Conservation (phyloP, 1,140 invertebrate genomes). For the Aphis craccivora region DNA sequence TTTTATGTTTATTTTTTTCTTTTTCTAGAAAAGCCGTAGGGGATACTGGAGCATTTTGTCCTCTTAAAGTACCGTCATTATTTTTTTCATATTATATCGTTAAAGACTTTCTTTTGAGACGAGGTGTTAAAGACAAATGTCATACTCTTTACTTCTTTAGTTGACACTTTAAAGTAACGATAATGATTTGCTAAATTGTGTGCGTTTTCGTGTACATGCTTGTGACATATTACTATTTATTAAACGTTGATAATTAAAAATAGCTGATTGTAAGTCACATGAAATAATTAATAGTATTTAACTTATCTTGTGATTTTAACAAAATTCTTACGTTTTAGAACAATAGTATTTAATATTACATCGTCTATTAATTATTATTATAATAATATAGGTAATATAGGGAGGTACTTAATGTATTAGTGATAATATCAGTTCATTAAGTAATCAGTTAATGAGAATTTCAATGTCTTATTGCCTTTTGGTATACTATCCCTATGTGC, state of each 20-base stretch:
- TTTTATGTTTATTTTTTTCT: neutral
- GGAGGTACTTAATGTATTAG: neutral
- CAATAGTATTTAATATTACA: neutral
- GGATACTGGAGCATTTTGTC: neutral
- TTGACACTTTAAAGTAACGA: conserved; percentile 36
- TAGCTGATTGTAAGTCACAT: neutral
- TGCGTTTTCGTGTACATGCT: neutral
- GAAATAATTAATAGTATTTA: conserved; percentile 13
- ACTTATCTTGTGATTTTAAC: neutral
- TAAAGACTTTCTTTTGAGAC: neutral
- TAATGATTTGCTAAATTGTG: conserved; percentile 35
- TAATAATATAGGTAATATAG: no score
- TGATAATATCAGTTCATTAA: neutral
- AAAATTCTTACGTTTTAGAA: neutral
- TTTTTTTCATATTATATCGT: conserved; percentile 42
- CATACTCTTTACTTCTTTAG: conserved; percentile 35
- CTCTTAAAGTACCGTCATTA: neutral
- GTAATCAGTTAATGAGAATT: neutral
- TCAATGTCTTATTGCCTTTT: neutral
- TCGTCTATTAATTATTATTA: neutral
- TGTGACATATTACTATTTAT: conserved; percentile 13
- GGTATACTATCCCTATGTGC: neutral
- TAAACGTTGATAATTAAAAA: neutral
- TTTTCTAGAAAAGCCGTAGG: neutral
- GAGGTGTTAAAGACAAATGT: conserved; percentile 38